These are phyloP conservation scores for Lepisosteus oculatus DNA, from an alignment of 2,113 vertebrate species.

Conservation along the genomic window DNA sequence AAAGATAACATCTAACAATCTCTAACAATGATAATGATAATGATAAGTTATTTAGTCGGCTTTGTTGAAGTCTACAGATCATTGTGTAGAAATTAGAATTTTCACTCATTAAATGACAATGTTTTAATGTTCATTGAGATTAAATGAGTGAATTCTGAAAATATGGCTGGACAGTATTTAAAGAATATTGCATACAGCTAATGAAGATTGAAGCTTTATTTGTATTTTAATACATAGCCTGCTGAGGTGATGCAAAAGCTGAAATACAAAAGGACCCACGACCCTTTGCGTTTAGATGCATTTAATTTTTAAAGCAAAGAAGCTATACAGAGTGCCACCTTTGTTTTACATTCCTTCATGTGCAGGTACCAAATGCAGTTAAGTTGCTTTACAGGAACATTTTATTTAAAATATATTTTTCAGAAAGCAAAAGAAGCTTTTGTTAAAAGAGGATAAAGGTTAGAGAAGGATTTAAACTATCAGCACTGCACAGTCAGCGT, in stretches of 20 bases:
- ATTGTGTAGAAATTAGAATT: no score
- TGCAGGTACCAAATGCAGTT: constrained; percentile 30
- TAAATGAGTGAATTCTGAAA: no score
- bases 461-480: constrained; percentile 2
- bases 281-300: constrained; percentile 18
- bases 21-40: no score
- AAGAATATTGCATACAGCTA: no score
- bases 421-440: constrained; percentile 1
- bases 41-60: no score
- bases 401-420: constrained; percentile 56
- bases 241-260: not conserved
- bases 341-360: constrained; percentile 40
- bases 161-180: no score
- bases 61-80: no score
- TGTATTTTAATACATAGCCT: no score
- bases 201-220: no score
- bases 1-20: no score
- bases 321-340: constrained; percentile 47
- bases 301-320: constrained; percentile 52
- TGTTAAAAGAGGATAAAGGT: not conserved
- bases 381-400: constrained; percentile 31
- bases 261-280: constrained; percentile 24
- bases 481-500: not conserved
- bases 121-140: no score
- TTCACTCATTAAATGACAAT: no score